phyloP scores from a whole-genome alignment of 2,797 vertebrate species.

The Chrysocyon brachyurus region DNA sequence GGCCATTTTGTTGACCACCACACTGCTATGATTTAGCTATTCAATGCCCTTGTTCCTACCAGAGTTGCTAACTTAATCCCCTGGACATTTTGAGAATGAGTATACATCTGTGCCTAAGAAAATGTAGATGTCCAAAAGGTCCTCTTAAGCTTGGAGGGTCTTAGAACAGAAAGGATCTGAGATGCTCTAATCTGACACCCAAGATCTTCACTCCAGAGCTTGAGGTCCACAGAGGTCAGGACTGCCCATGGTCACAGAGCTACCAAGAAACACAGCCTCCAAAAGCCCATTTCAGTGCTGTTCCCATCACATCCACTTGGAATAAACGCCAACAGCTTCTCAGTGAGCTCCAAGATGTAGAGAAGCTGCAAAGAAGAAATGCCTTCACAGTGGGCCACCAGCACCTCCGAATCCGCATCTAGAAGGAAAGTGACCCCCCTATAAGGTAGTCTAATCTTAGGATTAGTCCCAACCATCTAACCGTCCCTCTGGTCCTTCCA shows the following conservation, averaged over 20 bases:
- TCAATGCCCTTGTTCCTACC: background rate
- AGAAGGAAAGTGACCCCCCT: background rate
- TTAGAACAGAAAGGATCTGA: slow-evolving; percentile 15
- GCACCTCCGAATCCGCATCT: background rate
- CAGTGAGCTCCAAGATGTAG: background rate
- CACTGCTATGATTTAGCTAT: background rate
- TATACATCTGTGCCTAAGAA: background rate
- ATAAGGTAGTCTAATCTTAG: background rate
- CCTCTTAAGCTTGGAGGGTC: background rate
- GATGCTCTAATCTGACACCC: background rate
- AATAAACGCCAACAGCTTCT: background rate
- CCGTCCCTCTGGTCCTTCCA: background rate
- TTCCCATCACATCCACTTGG: background rate
- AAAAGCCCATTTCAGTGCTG: background rate
- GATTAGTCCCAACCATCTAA: background rate
- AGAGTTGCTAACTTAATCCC: background rate
- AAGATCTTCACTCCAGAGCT: background rate
- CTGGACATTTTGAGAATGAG: background rate
- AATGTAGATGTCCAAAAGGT: background rate
- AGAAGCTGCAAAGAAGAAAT: background rate
- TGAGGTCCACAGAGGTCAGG: background rate
- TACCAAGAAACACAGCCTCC: background rate
- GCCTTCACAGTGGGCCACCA: background rate
- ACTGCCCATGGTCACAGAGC: background rate
- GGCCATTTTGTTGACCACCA: background rate